These are phyloP conservation scores for Araneus ventricosus DNA, from an alignment of 1,140 invertebrate genomes.

Conservation along the genomic window DNA sequence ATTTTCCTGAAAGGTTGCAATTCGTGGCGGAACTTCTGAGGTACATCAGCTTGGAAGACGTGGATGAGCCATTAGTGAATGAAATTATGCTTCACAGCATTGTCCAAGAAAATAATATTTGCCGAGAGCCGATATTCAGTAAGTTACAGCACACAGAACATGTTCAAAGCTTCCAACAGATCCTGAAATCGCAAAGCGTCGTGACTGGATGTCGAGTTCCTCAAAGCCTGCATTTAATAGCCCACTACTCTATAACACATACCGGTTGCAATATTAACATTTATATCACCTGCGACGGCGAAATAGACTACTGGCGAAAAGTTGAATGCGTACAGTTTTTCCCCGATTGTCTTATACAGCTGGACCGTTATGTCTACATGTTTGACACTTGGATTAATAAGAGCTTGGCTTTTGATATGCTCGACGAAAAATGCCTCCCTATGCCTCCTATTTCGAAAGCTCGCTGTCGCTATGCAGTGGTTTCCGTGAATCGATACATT, in stretches of 20 bases:
- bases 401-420: neutral
- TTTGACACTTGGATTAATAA: slow-evolving; percentile 38
- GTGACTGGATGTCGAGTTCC: neutral
- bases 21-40: slow-evolving; percentile 1
- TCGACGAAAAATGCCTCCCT: neutral
- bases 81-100: neutral
- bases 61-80: neutral
- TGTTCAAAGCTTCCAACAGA: neutral
- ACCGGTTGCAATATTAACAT: neutral
- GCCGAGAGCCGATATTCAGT: neutral
- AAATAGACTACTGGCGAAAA: slow-evolving; percentile 32
- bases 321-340: neutral
- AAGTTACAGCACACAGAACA: no score
- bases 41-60: neutral
- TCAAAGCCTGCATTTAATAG: neutral
- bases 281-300: slow-evolving; percentile 8
- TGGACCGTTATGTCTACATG: neutral
- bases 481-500: neutral
- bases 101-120: neutral
- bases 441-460: neutral
- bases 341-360: neutral
- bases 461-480: neutral
- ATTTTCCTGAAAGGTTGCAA: neutral
- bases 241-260: neutral
- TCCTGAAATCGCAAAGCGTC: neutral